phyloP scores from a whole-genome alignment of 2,888 invertebrate genomes.

The Parnassius mnemosyne region DNA sequence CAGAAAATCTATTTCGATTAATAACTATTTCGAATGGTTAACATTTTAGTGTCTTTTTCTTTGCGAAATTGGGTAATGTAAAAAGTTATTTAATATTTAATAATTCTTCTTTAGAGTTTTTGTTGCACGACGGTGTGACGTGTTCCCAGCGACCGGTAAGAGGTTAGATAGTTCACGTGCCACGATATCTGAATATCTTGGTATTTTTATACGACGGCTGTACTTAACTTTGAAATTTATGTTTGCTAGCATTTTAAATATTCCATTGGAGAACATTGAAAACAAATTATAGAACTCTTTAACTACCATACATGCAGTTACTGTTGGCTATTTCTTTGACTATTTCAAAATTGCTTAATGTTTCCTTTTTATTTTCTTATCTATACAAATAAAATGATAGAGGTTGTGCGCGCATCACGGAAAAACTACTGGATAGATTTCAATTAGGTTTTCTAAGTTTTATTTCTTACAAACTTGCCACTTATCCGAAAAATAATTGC shows the following conservation, averaged over 20 bases:
- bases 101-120: slow-evolving; percentile 7
- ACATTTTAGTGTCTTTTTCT: too few species aligned
- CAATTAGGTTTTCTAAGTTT: too few species aligned
- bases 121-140: slow-evolving; percentile 36
- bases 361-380: too few species aligned
- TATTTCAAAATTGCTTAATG: too few species aligned
- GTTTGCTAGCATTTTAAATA: slow-evolving; percentile 5
- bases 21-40: too few species aligned
- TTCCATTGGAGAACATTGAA: background rate
- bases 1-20: too few species aligned
- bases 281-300: slow-evolving; percentile 3
- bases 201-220: slow-evolving; percentile 35
- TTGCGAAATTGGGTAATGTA: background rate
- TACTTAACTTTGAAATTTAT: slow-evolving; percentile 20
- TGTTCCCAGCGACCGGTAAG: slow-evolving; percentile 29
- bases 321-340: background rate
- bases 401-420: too few species aligned
- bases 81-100: background rate
- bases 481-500: too few species aligned
- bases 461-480: too few species aligned
- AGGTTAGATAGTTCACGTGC: slow-evolving; percentile 46
- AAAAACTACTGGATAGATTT: too few species aligned
- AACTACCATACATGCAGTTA: background rate
- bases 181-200: slow-evolving; percentile 42
- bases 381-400: too few species aligned